Base-by-base conservation (phyloP, 2,113 vertebrate species). In the Alectura lathami region DNA sequence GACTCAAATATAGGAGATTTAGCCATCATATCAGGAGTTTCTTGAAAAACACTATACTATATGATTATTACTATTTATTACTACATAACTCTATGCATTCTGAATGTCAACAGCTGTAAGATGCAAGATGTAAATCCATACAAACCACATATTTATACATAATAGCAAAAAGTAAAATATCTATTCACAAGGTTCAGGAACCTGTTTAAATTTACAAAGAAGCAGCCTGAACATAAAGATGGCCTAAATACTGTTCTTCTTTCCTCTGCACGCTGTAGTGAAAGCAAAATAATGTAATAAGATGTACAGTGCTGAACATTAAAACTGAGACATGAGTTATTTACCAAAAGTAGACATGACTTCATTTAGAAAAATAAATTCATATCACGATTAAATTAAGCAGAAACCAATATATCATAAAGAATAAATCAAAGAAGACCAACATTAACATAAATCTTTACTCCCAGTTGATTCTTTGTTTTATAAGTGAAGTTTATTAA, bases 161-260 rank as follows among this genome's bases (percentile, higher is more conserved):
- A 86, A 63, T 32, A 78, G 45, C 15, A 75, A 78, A n/a, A 56
- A 56, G 8, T 74, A 68, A 92, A 93, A 93, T 64, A 5, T 9
- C 29, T 86, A 63, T 69, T 83, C 81, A 64, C 22, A 88, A 68
- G 59, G 42, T 29, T 77, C 2, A 0, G 32, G 9, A 83, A n/a
- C n/a, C 47, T 89, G 36, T 86, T 95, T 83, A 93, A 94, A 91
- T 90, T 73, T 85, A 83, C 45, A 85, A 79, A 78, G 18, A 56
- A 89, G 30, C 26, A 94, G 21, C 36, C 17, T 78, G 56, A 96
- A 87, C 23, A 36, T 40, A 83, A 91, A 53, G 40, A 50, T 87
- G 45, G 43, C 8, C 56, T 81, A 68, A 94, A 73, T 17, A 27
- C 24, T 62, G 32, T 4, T 63, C 75, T 88, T 40, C 43, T 63